Evolutionary conservation across 2,797 vertebrate species (phyloP).

Genomic region (Silurus lanzhouensis): DNA sequence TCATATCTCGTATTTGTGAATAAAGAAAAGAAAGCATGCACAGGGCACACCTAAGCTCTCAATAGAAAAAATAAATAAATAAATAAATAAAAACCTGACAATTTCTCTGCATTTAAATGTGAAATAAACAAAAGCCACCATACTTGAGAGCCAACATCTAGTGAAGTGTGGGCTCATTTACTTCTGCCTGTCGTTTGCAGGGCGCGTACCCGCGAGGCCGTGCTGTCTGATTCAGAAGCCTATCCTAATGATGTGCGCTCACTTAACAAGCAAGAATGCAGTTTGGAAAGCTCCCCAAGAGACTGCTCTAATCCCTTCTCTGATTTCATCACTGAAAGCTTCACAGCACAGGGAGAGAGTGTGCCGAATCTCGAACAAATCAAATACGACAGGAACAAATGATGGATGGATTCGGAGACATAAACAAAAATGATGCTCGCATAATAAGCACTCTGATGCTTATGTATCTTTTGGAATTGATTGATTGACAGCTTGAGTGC

Average conservation of each 20-base stretch:
- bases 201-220: slow-evolving; percentile 16
- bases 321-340: slow-evolving; percentile 72
- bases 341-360: slow-evolving; percentile 52
- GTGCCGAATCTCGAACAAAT: slow-evolving; percentile 33
- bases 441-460: not conserved
- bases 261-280: slow-evolving; percentile 48
- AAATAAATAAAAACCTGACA: not conserved
- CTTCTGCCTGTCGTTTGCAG: not conserved
- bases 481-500: too few species aligned
- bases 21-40: not conserved
- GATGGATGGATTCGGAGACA: slow-evolving; percentile 57
- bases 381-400: slow-evolving; percentile 40
- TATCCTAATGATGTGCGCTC: slow-evolving; percentile 54
- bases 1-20: not conserved
- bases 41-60: not conserved
- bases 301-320: slow-evolving; percentile 39
- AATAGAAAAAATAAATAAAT: not conserved
- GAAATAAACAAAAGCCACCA: not conserved
- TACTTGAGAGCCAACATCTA: not conserved
- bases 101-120: not conserved
- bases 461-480: not conserved
- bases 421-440: slow-evolving; percentile 23
- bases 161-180: not conserved
- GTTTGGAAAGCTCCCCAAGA: slow-evolving; percentile 61
- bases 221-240: slow-evolving; percentile 31